Base-by-base conservation (phyloP, 2,888 invertebrate genomes). In the Colostygia pectinataria region DNA sequence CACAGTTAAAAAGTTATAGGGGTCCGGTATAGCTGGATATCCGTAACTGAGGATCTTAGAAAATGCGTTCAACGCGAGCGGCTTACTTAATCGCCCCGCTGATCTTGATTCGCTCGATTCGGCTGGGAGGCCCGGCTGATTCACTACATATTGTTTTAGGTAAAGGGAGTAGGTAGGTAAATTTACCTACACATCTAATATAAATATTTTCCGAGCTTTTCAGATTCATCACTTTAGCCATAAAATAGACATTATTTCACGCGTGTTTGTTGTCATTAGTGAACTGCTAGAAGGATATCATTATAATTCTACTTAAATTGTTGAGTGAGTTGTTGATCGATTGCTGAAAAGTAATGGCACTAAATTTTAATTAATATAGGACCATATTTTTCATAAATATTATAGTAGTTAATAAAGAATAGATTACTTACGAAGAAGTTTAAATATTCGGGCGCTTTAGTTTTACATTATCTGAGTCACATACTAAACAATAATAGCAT, bases 281-380 rank as follows among this genome's bases (percentile, higher is more conserved):
- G 32, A 58, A 57, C 62, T 56, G 71, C 69, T 70, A 69, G 68
- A 63, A 42, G 38, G 41, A 56, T 61, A 56, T 45, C 41, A 60
- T 57, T 36, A 49, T 37, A 59, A 52, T 56, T 28, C 52, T 47
- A n/a, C n/a, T n/a, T n/a, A n/a, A 53, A 20, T 54, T 1, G 53
- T 57, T 32, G 44, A 31, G 49, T 43, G 42, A 55, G 39, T 50
- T 18, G 36, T 33, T 37, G 41, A 20, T 32, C 44, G 32, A 48
- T 52, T 53, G 38, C 54, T 57, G n/a, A 34, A 46, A 46, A 39
- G 31, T 20, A 63, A 64, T 52, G 63, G 58, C 42, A 53, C 55
- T 66, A 64, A 53, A 55, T 45, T 47, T 39, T 42, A 41, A 29
- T 9, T 31, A 37, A 28, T 28, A 31, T 38, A 27, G 1, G 8